Evolutionary conservation across 1,140 invertebrate species (phyloP), one percentile per base, ranked within the genome.

Genomic region (Drosophila takahashii): DNA sequence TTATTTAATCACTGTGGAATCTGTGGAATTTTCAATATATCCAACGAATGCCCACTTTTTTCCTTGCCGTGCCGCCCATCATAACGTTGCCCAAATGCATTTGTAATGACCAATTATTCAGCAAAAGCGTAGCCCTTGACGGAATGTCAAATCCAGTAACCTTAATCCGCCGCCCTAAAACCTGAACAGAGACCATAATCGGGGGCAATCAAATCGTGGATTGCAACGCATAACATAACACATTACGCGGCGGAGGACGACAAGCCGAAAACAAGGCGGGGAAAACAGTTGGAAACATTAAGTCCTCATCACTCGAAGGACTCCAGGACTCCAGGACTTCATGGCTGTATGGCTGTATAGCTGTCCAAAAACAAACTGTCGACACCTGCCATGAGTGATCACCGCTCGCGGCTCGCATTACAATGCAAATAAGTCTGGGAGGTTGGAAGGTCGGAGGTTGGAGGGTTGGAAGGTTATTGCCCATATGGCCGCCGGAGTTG

Each of bases 351-450:
- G 7, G 15, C 39, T 16, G 15, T 44, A 44, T 44, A 15, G 22
- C 56, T 60, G 62, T 47, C 62, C 62, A 66, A 61, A 66, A 62
- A 66, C 57, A 59, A 51, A 65, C 64, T 67, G 66, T 57, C 66
- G 50, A 70, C 66, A 70, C 66, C 66, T 70, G 66, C 50, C 66
- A 66, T 75, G 71, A 75, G 60, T 75, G 72, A 76, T 76, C 60
- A 66, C 71, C 32, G 59, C 72, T 66, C 61, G 34, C 53, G 54
- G 67, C 37, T 72, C 54, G 71, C 72, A 75, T 75, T 75, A 75
- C 72, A 75, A 75, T 75, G 71, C 72, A 75, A 76, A 75, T 45
- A 51, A 58, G 52, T n/a, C 10, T 11, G 15, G 16, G 32, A 18
- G 48, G 34, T 11, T 10, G 45, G 32, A n/a, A 16, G 29, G 11